Evolutionary conservation across 2,888 invertebrate species (phyloP).

Genomic region (Tricholauxania praeusta): DNA sequence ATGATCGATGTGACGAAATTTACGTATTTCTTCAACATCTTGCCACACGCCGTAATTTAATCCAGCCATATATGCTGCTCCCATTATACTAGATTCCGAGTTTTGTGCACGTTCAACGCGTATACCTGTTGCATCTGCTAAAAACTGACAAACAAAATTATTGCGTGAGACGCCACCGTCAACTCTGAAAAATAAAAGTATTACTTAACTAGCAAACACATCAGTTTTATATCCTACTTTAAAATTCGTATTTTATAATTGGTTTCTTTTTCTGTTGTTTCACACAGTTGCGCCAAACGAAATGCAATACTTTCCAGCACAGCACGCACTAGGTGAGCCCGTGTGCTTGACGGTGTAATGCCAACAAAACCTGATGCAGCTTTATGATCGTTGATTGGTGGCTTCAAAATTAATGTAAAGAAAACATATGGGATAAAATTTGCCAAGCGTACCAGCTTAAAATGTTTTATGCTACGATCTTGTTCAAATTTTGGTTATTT

Average conservation of each 20-base stretch:
- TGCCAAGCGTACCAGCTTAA: too few relatives aligned
- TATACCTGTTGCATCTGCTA: conserved; percentile 85
- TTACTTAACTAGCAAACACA: background rate
- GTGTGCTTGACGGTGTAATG: conserved; percentile 76
- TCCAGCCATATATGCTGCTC: conserved; percentile 89
- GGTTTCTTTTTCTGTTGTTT: conserved; percentile 79
- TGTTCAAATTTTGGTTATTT: too few relatives aligned
- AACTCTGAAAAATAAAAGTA: conserved; percentile 71
- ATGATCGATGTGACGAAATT: conserved; percentile 72
- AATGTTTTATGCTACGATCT: too few relatives aligned
- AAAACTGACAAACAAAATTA: conserved; percentile 89
- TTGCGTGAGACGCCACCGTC: conserved; percentile 98
- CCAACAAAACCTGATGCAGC: conserved; percentile 86
- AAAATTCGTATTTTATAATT: conserved; percentile 72
- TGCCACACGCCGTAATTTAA: conserved; percentile 84
- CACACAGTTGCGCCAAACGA: conserved; percentile 82
- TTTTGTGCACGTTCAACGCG: conserved; percentile 80
- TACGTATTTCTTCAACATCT: conserved; percentile 74
- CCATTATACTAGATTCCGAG: conserved; percentile 86
- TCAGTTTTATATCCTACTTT: conserved; percentile 68
- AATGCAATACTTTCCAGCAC: conserved; percentile 89
- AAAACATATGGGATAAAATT: conserved; percentile 16
- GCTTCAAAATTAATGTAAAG: conserved; percentile 70
- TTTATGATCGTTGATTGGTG: conserved; percentile 87
- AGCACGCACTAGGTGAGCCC: conserved; percentile 84